Percentiles rank a stretch among this genome's conserved stretches.
phyloP scores from a whole-genome alignment of 2,888 invertebrate genomes.

The Drosophila mimica region DNA sequence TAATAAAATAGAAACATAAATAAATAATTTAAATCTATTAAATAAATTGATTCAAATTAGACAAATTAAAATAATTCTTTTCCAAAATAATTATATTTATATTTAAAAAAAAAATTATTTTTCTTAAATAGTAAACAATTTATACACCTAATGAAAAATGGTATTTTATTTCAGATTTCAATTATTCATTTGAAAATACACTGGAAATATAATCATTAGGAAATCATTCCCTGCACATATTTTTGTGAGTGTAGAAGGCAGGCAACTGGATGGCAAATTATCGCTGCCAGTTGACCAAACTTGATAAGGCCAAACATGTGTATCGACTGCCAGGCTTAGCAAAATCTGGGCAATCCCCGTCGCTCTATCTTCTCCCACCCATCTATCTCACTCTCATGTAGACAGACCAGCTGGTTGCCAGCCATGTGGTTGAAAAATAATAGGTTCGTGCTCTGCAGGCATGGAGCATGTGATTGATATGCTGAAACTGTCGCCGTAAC shows the following conservation, averaged over 20 bases:
- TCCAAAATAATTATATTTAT: background rate
- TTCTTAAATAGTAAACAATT: background rate
- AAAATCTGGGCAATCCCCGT: conserved; percentile 6
- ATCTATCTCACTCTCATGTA: background rate
- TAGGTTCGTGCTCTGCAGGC: conserved; percentile 68
- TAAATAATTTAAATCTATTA: background rate
- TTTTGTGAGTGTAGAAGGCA: background rate
- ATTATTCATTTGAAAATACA: background rate
- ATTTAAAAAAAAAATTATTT: background rate
- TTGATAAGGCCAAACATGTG: conserved; percentile 59
- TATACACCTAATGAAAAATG: too few species aligned
- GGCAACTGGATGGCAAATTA: conserved; percentile 60
- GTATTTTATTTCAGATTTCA: background rate
- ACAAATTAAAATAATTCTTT: background rate
- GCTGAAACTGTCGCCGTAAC: conserved; percentile 60
- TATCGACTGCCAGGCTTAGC: conserved; percentile 30
- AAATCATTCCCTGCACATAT: background rate
- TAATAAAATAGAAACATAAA: background rate
- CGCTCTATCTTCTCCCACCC: background rate
- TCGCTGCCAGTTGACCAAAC: conserved; percentile 61
- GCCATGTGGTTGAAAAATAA: conserved; percentile 63
- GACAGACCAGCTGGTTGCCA: background rate
- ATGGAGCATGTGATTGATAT: conserved; percentile 71
- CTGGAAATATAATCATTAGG: background rate
- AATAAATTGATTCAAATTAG: background rate